Percentiles rank a stretch among this genome's conserved stretches.
Conservation (phyloP, 1,140 invertebrate genomes). For the Bombus soroeensis region DNA sequence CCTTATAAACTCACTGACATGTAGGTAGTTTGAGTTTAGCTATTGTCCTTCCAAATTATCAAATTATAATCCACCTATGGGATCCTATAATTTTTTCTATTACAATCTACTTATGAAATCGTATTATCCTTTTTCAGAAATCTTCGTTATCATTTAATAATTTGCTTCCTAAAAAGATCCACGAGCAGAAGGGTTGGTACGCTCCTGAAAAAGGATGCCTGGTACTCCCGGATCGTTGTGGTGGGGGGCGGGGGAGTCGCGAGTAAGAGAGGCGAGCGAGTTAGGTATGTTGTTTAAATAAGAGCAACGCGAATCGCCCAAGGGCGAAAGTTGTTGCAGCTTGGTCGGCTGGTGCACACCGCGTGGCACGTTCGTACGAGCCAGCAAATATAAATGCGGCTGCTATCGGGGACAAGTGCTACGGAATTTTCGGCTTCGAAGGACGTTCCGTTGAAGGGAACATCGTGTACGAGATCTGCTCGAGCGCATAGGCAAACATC, state of each 20-base stretch:
- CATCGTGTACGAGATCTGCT: neutral
- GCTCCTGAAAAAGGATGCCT: constrained; percentile 72
- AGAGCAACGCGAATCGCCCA: constrained; percentile 79
- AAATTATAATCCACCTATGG: too few relatives aligned
- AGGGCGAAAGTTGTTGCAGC: constrained; percentile 80
- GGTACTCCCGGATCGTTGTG: constrained; percentile 63
- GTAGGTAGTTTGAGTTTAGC: too few relatives aligned
- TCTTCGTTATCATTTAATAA: too few relatives aligned
- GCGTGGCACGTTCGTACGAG: constrained; percentile 61
- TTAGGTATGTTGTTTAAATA: constrained; percentile 82
- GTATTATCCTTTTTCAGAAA: neutral
- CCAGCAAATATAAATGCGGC: constrained; percentile 65
- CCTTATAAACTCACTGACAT: too few relatives aligned
- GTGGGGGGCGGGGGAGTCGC: constrained; percentile 78
- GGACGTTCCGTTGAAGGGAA: constrained; percentile 12
- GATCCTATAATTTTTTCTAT: too few relatives aligned
- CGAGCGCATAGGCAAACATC: neutral
- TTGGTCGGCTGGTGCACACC: constrained; percentile 60
- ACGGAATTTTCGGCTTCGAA: constrained; percentile 66
- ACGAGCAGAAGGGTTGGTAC: constrained; percentile 31
- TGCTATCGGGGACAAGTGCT: constrained; percentile 71
- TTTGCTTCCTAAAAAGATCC: neutral
- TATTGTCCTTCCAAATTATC: too few relatives aligned
- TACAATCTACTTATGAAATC: neutral
- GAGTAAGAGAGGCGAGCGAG: constrained; percentile 76